Evolutionary conservation across 2,113 vertebrate genomes (phyloP).

Genomic region (Cromileptes altivelis): DNA sequence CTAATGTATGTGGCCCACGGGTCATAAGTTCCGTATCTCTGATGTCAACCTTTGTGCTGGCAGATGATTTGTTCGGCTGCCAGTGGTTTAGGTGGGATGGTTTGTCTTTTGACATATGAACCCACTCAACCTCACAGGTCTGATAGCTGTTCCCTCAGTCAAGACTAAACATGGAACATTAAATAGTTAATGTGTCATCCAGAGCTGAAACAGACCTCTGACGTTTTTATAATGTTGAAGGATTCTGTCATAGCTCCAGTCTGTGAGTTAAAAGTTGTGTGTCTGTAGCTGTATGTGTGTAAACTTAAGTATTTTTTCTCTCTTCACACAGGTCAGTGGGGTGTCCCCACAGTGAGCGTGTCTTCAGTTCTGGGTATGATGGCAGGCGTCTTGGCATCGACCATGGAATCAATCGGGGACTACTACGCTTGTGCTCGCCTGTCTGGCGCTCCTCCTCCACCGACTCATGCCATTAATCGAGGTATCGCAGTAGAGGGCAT

Average conservation of each 20-base stretch:
- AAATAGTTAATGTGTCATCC: background rate
- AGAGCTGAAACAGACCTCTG: background rate
- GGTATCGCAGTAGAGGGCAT: slow-evolving; percentile 87
- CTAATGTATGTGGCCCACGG: no score
- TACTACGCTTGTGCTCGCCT: slow-evolving; percentile 86
- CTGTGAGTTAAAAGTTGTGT: background rate
- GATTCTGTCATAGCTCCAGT: background rate
- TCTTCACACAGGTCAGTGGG: slow-evolving; percentile 84
- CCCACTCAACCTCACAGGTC: background rate
- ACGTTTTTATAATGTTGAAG: background rate
- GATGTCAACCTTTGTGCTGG: background rate
- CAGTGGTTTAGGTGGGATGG: background rate
- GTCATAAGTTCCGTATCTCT: no score
- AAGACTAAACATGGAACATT: background rate
- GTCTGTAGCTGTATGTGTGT: background rate
- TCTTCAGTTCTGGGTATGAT: slow-evolving; percentile 87
- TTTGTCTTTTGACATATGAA: background rate
- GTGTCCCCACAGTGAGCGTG: slow-evolving; percentile 84
- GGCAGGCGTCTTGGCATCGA: slow-evolving; percentile 85
- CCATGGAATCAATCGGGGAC: slow-evolving; percentile 88
- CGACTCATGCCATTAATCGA: slow-evolving; percentile 86
- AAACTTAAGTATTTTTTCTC: background rate
- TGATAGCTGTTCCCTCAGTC: background rate
- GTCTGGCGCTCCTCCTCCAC: slow-evolving; percentile 86
- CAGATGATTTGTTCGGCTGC: background rate